Base-by-base conservation (phyloP, 2,797 vertebrate genomes). In the Menidia menidia region DNA sequence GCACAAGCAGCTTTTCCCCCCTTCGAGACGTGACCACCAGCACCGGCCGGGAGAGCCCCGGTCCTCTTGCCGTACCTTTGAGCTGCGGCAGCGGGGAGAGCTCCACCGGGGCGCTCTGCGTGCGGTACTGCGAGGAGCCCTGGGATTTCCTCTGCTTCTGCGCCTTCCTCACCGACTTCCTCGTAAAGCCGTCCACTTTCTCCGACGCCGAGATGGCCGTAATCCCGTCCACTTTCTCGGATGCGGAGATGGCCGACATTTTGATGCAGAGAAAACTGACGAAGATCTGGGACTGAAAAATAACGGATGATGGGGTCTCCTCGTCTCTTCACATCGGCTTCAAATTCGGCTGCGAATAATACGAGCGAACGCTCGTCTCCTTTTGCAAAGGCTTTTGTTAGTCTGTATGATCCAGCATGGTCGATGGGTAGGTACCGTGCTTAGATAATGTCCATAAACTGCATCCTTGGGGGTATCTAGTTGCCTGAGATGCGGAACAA, bases 171-270 rank as follows among this genome's bases (percentile, higher is more conserved):
- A 99, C 92, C 32, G 98, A 98, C 92, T 97, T 98, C 91, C 96
- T 95, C 59, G 97, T 98, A 88, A 99, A 99, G 58, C 98, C 98
- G 81, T 99, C 97, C 95, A 98, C 98, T 94, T 98, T 99, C 94
- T 99, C 98, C 78, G 97, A 92, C 78, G 97, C 97, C 33, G 97
- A 96, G 92, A 99, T 96, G 91, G 96, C 94, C 92, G 96, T 39
- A 39, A 39, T 39, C 35, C 98, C 98, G 81, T 99, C 97, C 95
- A 98, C 98, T 94, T 98, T 99, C 94, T 99, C 98, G 79, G 97
- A 92, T 78, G 97, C 97, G 32, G 97, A 96, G 92, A 99, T 96
- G 91, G 96, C 94, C 92, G 96, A 96, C 95, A 98, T 97, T 87
- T 92, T 93, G 88, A 73, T 85, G 82, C 86, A 87, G 25, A 87